phyloP scores from a whole-genome alignment of 23 tunicate species.

The Trididemnum nubilum region DNA sequence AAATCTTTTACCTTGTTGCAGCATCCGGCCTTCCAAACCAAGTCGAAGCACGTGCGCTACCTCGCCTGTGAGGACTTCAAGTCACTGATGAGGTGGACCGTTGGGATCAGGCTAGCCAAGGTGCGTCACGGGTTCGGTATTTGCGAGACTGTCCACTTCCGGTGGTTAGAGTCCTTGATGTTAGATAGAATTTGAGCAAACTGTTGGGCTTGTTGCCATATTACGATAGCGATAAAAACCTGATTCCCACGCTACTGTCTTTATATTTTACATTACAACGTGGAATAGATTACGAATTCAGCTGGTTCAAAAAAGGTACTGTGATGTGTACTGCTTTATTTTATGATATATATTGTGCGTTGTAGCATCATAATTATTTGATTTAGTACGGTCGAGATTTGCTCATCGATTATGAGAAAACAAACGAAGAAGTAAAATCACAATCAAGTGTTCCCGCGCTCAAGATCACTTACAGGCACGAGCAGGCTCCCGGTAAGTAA shows the following conservation, averaged over 20 bases:
- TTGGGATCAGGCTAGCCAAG: conserved; percentile 92
- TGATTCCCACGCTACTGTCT: too few relatives aligned
- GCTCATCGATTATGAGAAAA: conserved; percentile 71
- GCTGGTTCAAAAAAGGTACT: too few relatives aligned
- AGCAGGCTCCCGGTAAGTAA: background rate
- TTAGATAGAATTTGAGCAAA: too few relatives aligned
- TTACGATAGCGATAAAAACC: too few relatives aligned
- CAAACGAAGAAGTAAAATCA: conserved; percentile 74
- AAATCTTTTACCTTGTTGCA: too few relatives aligned
- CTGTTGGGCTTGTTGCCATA: too few relatives aligned
- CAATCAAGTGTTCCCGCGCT: conserved; percentile 26
- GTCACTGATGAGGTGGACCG: conserved; percentile 90
- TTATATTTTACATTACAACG: too few relatives aligned
- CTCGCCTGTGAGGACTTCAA: conserved; percentile 89
- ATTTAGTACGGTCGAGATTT: conserved; percentile 69
- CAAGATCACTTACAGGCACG: background rate
- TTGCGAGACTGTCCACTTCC: background rate
- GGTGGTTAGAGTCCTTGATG: too few relatives aligned
- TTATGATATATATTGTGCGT: too few relatives aligned
- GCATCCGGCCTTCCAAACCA: conserved; percentile 87
- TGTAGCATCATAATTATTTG: too few relatives aligned
- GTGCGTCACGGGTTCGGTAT: conserved; percentile 9
- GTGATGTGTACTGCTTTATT: too few relatives aligned
- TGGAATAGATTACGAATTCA: too few relatives aligned
- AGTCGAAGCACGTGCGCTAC: conserved; percentile 88